phyloP scores from a whole-genome alignment of 2,113 vertebrate species.

The Morone saxatilis region DNA sequence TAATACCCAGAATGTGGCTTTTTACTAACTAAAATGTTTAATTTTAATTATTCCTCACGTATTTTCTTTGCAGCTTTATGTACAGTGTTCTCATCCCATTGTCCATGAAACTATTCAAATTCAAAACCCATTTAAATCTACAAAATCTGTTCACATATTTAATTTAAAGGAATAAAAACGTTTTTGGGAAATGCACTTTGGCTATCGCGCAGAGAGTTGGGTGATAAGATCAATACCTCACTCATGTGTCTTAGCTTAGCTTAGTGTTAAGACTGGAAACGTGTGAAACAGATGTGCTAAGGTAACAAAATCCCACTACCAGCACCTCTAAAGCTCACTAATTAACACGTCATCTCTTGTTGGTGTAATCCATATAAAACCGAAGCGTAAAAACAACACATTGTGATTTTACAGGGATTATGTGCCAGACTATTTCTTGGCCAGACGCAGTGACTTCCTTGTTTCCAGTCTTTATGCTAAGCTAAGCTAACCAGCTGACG shows the following conservation, averaged over 20 bases:
- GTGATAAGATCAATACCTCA: neutral
- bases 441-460: neutral
- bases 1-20: neutral
- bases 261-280: neutral
- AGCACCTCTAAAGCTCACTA: neutral
- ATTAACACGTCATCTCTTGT: neutral
- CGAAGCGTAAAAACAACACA: neutral
- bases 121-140: neutral
- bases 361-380: neutral
- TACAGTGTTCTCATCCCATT: neutral
- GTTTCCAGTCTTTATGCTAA: conserved; percentile 1
- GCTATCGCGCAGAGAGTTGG: neutral
- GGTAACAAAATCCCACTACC: neutral
- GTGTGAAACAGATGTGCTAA: neutral
- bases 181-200: neutral
- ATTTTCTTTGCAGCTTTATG: conserved; percentile 7
- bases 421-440: neutral
- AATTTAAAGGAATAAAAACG: neutral
- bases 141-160: neutral
- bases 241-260: neutral
- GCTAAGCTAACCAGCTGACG: neutral
- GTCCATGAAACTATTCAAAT: neutral
- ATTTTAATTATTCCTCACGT: neutral
- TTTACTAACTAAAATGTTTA: neutral
- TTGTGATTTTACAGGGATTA: neutral